Evolutionary conservation across 2,797 vertebrate genomes (phyloP).

Genomic region (Macropodus opercularis): DNA sequence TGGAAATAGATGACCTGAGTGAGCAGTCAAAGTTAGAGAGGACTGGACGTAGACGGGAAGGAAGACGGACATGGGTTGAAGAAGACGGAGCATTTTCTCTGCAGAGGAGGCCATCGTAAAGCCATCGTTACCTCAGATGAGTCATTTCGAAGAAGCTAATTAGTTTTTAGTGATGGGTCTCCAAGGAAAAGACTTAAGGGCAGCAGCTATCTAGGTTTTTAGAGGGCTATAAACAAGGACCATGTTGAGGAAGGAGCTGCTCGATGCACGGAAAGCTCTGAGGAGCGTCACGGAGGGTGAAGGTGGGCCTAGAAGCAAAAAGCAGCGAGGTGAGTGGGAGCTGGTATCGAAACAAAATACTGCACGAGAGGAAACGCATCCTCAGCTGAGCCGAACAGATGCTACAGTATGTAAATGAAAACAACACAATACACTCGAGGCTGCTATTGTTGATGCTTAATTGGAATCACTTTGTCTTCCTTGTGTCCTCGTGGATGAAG

Average conservation of each 20-base stretch:
- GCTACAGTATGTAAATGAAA: slow-evolving; percentile 43
- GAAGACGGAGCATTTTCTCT: slow-evolving; percentile 11
- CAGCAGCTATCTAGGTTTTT: slow-evolving; percentile 1
- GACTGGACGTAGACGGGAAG: slow-evolving; percentile 37
- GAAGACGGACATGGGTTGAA: slow-evolving; percentile 52
- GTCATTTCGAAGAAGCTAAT: not conserved
- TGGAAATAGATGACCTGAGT: slow-evolving; percentile 64
- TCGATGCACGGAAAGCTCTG: slow-evolving; percentile 72
- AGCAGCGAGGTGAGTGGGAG: slow-evolving; percentile 73
- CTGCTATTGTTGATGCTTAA: slow-evolving; percentile 23
- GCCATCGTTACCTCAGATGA: not conserved
- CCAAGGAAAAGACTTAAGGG: slow-evolving; percentile 2
- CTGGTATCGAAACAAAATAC: not conserved
- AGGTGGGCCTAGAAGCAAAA: slow-evolving; percentile 62
- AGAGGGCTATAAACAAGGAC: slow-evolving; percentile 8
- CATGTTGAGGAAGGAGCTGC: slow-evolving; percentile 73
- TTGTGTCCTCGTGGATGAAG: not conserved
- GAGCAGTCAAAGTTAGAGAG: slow-evolving; percentile 39
- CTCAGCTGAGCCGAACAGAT: slow-evolving; percentile 28
- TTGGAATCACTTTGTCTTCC: slow-evolving; percentile 28
- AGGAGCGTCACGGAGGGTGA: slow-evolving; percentile 52
- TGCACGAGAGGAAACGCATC: slow-evolving; percentile 10
- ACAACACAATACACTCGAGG: slow-evolving; percentile 29
- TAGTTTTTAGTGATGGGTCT: not conserved
- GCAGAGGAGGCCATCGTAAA: slow-evolving; percentile 17